Evolutionary conservation across 2,113 vertebrate genomes (phyloP).

Genomic region (Muntiacus reevesi): DNA sequence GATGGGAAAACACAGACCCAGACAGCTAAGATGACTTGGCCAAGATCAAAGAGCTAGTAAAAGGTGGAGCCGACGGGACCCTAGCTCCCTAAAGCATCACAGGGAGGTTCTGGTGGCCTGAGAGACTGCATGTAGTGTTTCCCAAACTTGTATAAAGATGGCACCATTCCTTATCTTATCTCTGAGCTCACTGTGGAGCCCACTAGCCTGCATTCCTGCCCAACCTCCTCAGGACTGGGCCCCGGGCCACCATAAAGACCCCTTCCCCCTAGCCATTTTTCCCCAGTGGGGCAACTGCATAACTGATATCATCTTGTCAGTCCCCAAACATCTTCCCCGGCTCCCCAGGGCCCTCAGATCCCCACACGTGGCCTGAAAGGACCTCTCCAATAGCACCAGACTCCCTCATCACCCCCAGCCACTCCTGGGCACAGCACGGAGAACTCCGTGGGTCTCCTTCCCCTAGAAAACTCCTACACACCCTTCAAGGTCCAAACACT

Average conservation of each 20-base stretch:
- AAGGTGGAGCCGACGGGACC: fast-evolving
- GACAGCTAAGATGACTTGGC: not conserved
- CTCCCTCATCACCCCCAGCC: not conserved
- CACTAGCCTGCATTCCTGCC: not conserved
- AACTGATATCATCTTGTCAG: not conserved
- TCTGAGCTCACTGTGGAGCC: not conserved
- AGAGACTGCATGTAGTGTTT: not conserved
- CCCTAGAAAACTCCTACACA: not conserved
- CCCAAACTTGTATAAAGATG: not conserved
- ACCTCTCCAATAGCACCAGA: not conserved
- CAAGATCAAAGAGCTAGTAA: not conserved
- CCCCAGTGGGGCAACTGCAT: not conserved
- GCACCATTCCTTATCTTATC: not conserved
- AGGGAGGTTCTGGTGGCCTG: not conserved
- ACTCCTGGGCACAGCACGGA: not conserved
- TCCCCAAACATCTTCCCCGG: not conserved
- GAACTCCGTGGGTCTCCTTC: not conserved
- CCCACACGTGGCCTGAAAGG: not conserved
- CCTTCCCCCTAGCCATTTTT: not conserved
- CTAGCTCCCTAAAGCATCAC: not conserved
- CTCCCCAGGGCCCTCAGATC: not conserved
- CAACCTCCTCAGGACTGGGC: not conserved
- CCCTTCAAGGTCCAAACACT: not conserved
- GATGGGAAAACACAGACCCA: not conserved
- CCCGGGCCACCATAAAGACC: not conserved